Evolutionary conservation across 2,888 invertebrate species (phyloP).

Genomic region (Dione juno): DNA sequence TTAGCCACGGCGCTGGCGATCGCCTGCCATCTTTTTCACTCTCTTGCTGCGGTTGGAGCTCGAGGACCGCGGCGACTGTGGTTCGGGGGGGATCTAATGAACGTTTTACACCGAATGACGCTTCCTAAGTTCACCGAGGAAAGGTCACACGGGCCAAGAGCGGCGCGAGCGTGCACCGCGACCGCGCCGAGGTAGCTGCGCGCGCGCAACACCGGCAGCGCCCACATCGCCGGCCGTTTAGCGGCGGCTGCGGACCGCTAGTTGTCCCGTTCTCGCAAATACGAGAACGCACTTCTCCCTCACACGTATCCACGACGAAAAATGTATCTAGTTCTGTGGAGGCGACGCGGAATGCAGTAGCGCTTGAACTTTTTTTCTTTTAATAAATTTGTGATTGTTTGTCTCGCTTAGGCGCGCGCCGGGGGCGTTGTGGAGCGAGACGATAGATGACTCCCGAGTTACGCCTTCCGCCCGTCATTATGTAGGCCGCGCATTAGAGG

Average conservation of each 20-base stretch:
- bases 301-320: constrained; percentile 75
- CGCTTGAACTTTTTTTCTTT: constrained; percentile 74
- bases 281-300: constrained; percentile 54
- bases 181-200: constrained; percentile 77
- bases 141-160: constrained; percentile 81
- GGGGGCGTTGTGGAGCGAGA: constrained; percentile 75
- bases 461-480: constrained; percentile 83
- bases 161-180: constrained; percentile 78
- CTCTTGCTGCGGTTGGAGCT: constrained; percentile 67
- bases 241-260: constrained; percentile 58
- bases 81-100: constrained; percentile 77
- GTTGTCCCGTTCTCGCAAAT: constrained; percentile 61
- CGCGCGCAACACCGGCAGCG: constrained; percentile 83
- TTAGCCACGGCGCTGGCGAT: constrained; percentile 75
- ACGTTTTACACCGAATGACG: constrained; percentile 80
- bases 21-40: constrained; percentile 76
- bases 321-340: constrained; percentile 83
- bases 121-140: constrained; percentile 83
- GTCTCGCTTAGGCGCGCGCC: constrained; percentile 80
- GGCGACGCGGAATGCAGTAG: constrained; percentile 83
- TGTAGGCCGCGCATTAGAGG: constrained; percentile 81
- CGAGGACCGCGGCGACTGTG: constrained; percentile 64
- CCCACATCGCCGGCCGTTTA: constrained; percentile 80
- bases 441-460: constrained; percentile 79
- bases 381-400: constrained; percentile 83